Conservation (phyloP, 2,113 vertebrate species). For the Chauna torquata region DNA sequence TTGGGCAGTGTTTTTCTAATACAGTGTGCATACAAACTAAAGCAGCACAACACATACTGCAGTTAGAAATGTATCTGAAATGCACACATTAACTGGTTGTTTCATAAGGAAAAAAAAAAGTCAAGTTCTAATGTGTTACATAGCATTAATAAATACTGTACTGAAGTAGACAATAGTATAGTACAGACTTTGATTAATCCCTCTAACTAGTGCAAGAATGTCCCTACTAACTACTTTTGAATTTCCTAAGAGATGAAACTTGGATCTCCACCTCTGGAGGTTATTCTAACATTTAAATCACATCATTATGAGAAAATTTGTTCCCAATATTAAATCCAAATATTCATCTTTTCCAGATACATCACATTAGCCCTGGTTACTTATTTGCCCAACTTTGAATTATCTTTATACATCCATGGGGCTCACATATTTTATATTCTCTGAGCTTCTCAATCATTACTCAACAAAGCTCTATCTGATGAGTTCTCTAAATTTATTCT, state of each 20-base stretch:
- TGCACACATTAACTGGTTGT: background rate
- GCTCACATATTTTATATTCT: background rate
- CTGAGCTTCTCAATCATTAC: conserved; percentile 26
- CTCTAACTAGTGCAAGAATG: background rate
- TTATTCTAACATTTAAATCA: background rate
- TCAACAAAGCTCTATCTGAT: conserved; percentile 9
- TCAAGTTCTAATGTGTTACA: background rate
- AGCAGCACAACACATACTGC: background rate
- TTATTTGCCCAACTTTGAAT: background rate
- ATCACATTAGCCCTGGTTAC: background rate
- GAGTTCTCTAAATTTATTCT: conserved; percentile 14
- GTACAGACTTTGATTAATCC: conserved; percentile 2
- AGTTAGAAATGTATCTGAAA: background rate
- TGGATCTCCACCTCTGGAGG: background rate
- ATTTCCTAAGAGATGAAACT: background rate
- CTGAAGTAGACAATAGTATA: background rate
- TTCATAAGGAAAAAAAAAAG: background rate
- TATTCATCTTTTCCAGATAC: background rate
- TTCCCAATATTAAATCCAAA: background rate
- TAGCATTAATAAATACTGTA: background rate
- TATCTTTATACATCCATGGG: background rate
- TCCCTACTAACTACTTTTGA: conserved; percentile 16
- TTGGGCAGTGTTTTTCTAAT: background rate
- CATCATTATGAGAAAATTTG: background rate
- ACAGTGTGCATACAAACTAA: background rate